Base-by-base conservation (phyloP, 2,888 invertebrate species). In the Drosophila affinis region DNA sequence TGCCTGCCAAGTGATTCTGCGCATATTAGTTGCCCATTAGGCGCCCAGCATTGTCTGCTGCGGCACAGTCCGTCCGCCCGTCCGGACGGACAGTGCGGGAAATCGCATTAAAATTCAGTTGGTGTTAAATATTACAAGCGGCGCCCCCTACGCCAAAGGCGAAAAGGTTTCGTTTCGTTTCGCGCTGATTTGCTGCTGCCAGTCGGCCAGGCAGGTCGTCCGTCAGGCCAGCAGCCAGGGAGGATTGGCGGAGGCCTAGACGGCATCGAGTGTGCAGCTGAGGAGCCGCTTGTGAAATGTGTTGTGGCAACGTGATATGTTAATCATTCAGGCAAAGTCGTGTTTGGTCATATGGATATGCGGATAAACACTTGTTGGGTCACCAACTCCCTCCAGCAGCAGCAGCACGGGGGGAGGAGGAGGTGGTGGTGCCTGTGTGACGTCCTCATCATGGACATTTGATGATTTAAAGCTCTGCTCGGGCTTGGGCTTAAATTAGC, bases 261-360 rank as follows among this genome's bases (percentile, higher is more conserved):
- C 12, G 34, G 34, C 39, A 21, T 55, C 12, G 73, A 61, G 62
- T 63, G 61, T 72, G 77, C 61, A 72, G 74, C 68, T 68, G 60
- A 59, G 77, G 60, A 59, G 77, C 58, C 71, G 81, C 79, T 78
- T 84, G 78, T 77, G 80, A 79, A 82, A 84, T 76, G 78, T 78
- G 78, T 78, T 79, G 67, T 83, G 78, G 81, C 77, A 77, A 85
- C 76, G 78, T 80, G 91, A 91, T 91, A 91, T 91, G 91, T 91
- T 91, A 91, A 91, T 91, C 91, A 90, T 86, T 57, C 64, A 65
- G 56, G 60, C 61, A 67, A 72, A 78, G 79, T 72, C 76, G 76
- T 73, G 70, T 70, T 7, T 39, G 71, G 70, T 49, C 71, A 61
- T 71, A 67, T 69, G 83, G 77, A 76, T 83, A 76, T 83, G 83